Evolutionary conservation across 1,140 invertebrate genomes (phyloP).

Genomic region (Drosophila ficusphila): DNA sequence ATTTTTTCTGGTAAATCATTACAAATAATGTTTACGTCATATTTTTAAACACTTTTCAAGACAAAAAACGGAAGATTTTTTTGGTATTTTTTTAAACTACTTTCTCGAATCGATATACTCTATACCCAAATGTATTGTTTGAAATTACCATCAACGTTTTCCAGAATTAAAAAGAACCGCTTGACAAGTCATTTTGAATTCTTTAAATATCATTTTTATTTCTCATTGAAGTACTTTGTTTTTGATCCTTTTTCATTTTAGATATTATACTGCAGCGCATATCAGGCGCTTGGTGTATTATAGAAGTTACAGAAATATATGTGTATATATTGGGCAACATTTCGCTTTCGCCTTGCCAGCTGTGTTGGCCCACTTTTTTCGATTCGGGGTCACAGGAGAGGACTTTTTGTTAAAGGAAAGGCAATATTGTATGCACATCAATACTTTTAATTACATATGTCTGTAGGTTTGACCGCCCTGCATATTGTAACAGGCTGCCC

Average conservation of each 20-base stretch:
- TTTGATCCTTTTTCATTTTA: constrained; percentile 70
- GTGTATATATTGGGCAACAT: constrained; percentile 55
- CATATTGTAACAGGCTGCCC: constrained; percentile 27
- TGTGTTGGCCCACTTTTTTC: constrained; percentile 22
- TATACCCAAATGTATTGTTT: no score
- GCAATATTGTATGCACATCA: constrained; percentile 47
- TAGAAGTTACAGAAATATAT: constrained; percentile 80
- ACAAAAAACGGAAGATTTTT: no score
- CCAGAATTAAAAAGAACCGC: not conserved
- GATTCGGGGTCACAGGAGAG: constrained; percentile 30
- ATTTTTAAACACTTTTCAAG: no score
- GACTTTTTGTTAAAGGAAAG: constrained; percentile 32
- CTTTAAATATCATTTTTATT: constrained; percentile 74
- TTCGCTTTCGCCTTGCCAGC: constrained; percentile 32
- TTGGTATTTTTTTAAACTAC: no score
- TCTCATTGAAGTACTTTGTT: constrained; percentile 73
- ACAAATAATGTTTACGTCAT: no score
- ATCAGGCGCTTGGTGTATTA: constrained; percentile 67
- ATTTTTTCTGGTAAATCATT: not conserved
- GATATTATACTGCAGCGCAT: constrained; percentile 73
- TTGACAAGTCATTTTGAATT: constrained; percentile 1
- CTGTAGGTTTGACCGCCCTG: constrained; percentile 50
- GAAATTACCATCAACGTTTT: not conserved
- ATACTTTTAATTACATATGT: constrained; percentile 46
- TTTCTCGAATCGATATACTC: no score